Evolutionary conservation across 2,888 invertebrate species (phyloP).

Genomic region (Crossocerus cetratus): DNA sequence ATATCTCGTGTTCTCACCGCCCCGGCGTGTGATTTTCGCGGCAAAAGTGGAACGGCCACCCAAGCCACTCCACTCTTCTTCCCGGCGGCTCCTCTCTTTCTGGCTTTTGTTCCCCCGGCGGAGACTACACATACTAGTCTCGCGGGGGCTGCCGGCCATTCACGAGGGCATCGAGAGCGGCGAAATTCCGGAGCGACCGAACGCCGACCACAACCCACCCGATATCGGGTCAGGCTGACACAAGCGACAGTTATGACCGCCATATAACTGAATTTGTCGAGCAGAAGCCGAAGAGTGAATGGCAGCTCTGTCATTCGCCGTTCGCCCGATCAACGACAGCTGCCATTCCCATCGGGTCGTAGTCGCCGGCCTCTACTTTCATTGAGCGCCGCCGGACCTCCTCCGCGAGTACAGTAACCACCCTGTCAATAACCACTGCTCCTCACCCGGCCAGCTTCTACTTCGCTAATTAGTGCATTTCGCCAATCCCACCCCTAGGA

Average conservation of each 20-base stretch:
- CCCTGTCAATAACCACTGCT: too few species aligned
- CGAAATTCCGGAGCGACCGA: background rate
- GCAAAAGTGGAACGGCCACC: too few species aligned
- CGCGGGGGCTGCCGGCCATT: background rate
- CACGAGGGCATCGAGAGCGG: too few species aligned
- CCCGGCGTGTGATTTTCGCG: slow-evolving; percentile 2
- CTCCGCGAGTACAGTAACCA: too few species aligned
- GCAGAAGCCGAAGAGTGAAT: background rate
- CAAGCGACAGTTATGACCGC: background rate
- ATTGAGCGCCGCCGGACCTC: too few species aligned
- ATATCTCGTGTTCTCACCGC: slow-evolving; percentile 7
- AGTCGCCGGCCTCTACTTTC: too few species aligned
- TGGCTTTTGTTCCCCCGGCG: background rate
- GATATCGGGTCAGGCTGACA: background rate
- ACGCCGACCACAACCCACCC: background rate
- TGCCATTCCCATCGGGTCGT: background rate
- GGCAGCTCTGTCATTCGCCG: background rate
- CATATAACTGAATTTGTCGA: background rate
- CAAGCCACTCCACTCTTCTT: too few species aligned
- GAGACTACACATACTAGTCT: background rate
- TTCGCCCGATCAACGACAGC: background rate
- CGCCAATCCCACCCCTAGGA: too few species aligned
- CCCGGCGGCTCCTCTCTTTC: too few species aligned
- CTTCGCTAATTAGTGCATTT: too few species aligned
- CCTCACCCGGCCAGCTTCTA: too few species aligned